Base-by-base conservation (phyloP, 2,797 vertebrate genomes). In the Cyprinella venusta region DNA sequence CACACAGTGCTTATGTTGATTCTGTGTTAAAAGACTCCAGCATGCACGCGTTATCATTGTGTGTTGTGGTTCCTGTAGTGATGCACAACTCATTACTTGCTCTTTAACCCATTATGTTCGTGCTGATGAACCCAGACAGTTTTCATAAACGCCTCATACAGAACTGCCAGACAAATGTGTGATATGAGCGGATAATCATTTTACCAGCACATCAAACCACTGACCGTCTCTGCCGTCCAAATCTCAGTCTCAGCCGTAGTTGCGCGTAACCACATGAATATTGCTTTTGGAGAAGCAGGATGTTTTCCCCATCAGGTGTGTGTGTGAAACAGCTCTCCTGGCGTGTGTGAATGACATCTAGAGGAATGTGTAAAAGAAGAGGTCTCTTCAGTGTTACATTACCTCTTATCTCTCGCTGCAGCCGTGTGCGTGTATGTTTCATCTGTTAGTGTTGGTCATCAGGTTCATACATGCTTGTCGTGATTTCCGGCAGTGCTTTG, bases 101-200 rank as follows among this genome's bases (percentile, higher is more conserved):
- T 36, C 80, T 65, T 72, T 80, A 9, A 38, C 45, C 61, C 24
- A 33, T 33, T 33, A 33, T 19, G 8, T 6, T 38, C 19, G 67
- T 45, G 36, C 52, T 69, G 80, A 76, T 84, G 65, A 63, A 84
- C 30, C 61, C 33, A 21, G 71, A 80, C 76, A 71, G 50, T 76
- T 79, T 65, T 16, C 19, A 48, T 45, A 88, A 77, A 88, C 74
- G 74, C 63, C 74, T 63, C 12, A 33, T 80, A 42, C 38, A 24
- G n/a, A 19, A 77, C 40, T 45, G 52, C 33, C 42, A 50, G 56
- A 26, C n/a, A 81, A 69, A 52, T n/a, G 19, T 67, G 12, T 48
- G 75, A 75, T 64, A 80, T 30, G 2, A 69, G 64, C 69, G 21
- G 19, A 36, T 81, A 36, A 67, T 74, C 48, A 40, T 15, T 52